These are phyloP conservation scores for Xiphias gladius DNA, from an alignment of 2,113 vertebrate species.

Conservation along the genomic window DNA sequence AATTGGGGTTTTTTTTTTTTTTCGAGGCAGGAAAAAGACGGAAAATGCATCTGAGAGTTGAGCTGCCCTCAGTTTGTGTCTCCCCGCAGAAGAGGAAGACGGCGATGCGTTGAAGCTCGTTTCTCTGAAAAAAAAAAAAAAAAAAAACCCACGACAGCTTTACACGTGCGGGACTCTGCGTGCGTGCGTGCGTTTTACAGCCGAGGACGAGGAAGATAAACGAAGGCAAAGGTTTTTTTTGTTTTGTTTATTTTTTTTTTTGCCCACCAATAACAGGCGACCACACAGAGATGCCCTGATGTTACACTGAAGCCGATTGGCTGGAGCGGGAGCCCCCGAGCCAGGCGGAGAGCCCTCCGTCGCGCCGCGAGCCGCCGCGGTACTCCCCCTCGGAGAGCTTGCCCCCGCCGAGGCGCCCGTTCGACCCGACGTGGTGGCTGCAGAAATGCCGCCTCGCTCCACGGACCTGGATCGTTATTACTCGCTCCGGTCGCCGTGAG, in stretches of 20 bases:
- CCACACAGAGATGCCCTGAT: fast-evolving
- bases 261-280: not conserved
- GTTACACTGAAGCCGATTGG: constrained; percentile 27
- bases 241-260: too few relatives aligned
- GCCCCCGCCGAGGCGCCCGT: not conserved
- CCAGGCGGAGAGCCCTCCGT: not conserved
- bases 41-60: too few relatives aligned
- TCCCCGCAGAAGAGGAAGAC: not conserved
- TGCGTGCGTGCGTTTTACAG: not conserved
- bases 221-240: not conserved
- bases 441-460: not conserved
- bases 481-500: fast-evolving
- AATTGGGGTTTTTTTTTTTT: not conserved
- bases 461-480: not conserved
- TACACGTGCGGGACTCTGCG: not conserved
- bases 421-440: not conserved
- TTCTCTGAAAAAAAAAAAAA: too few relatives aligned
- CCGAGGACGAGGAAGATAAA: not conserved
- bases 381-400: too few relatives aligned
- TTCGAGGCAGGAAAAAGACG: not conserved
- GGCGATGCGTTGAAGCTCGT: too few relatives aligned
- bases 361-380: too few relatives aligned
- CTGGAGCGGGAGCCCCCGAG: not conserved
- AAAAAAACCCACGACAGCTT: too few relatives aligned
- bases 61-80: not conserved